Evolutionary conservation across 2,113 vertebrate species (phyloP).

Genomic region (Diphyllodes magnificus): DNA sequence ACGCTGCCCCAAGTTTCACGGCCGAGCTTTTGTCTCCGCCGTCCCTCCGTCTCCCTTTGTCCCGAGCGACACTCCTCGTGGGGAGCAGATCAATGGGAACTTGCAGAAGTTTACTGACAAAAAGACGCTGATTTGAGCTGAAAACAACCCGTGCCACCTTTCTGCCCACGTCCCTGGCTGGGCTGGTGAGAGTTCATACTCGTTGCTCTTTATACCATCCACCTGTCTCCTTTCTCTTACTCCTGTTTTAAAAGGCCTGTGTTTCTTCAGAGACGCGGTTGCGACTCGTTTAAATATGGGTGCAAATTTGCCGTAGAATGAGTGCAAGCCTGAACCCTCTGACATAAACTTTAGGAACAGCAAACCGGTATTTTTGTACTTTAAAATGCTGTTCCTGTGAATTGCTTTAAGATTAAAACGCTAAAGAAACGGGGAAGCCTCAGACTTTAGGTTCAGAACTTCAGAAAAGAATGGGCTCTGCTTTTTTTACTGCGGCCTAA

Average conservation of each 20-base stretch:
- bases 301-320: background rate
- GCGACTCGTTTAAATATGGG: background rate
- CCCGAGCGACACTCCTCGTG: background rate
- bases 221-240: background rate
- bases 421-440: background rate
- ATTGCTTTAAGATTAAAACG: background rate
- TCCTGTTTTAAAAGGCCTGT: background rate
- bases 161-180: background rate
- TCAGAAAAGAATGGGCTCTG: background rate
- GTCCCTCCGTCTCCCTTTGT: constrained; percentile 4
- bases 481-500: background rate
- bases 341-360: background rate
- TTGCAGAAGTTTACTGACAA: background rate
- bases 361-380: background rate
- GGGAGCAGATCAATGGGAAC: background rate
- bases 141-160: background rate
- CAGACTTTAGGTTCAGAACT: background rate
- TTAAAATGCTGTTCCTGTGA: background rate
- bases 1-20: background rate
- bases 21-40: constrained; percentile 38
- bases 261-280: background rate
- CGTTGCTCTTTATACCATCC: background rate
- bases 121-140: background rate
- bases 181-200: background rate
- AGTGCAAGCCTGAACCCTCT: background rate